A percentile compares a stretch with the other conserved stretches of the same genome.
Evolutionary conservation across 92 coral and sea anemone genomes (phyloP).

Genomic region (Porites cylindrica): DNA sequence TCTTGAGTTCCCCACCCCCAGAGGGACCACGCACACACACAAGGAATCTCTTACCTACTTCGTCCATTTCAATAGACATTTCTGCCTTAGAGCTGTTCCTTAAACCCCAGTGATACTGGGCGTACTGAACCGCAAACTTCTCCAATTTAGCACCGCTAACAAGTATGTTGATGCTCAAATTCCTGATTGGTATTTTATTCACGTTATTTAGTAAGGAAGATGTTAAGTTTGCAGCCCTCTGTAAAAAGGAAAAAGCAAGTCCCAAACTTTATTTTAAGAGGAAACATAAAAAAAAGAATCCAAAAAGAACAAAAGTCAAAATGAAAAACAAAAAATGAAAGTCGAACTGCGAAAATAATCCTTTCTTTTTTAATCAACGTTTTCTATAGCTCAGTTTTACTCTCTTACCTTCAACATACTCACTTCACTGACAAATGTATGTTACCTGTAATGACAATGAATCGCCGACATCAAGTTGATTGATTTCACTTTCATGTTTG

Average conservation of each 20-base stretch:
- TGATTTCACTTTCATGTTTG: neutral
- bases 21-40: neutral
- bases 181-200: neutral
- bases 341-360: too few species aligned
- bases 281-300: too few species aligned
- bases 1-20: neutral
- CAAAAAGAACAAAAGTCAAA: too few species aligned
- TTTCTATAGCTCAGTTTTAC: too few species aligned
- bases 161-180: conserved; percentile 1
- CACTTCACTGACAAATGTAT: neutral
- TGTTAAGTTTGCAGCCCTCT: conserved; percentile 28
- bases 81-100: neutral
- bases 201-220: neutral
- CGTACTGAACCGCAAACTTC: conserved; percentile 13
- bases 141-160: conserved; percentile 10
- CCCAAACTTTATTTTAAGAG: neutral
- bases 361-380: too few species aligned
- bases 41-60: conserved; percentile 12
- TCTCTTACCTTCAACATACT: neutral
- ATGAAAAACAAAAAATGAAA: too few species aligned
- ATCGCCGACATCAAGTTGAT: conserved; percentile 1
- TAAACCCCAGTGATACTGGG: neutral
- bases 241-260: neutral
- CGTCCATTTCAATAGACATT: conserved; percentile 7
- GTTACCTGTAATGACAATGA: conserved; percentile 11